Evolutionary conservation across 1,140 invertebrate genomes (phyloP).

Genomic region (Melanaphis sacchari): DNA sequence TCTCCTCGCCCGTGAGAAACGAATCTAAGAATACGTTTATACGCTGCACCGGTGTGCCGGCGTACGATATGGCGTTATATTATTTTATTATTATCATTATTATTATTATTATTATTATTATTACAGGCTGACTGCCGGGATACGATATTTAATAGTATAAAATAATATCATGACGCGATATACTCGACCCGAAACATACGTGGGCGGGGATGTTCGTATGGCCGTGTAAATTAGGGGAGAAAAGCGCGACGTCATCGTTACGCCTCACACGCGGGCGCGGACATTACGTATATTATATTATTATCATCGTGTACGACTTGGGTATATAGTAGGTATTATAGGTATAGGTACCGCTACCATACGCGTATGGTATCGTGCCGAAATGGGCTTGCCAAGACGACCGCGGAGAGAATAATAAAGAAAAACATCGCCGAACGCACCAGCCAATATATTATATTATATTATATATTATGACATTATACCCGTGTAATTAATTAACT

Average conservation of each 20-base stretch:
- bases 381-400: neutral
- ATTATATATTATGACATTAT: no score
- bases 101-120: no score
- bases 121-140: neutral
- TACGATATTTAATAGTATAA: no score
- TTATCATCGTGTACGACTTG: neutral
- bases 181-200: neutral
- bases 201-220: neutral
- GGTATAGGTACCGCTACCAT: neutral
- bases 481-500: slow-evolving; percentile 29
- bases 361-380: rapidly evolving
- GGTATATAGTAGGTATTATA: no score
- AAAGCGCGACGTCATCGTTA: slow-evolving; percentile 44
- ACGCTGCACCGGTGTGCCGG: neutral
- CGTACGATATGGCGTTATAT: no score
- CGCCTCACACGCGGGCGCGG: neutral
- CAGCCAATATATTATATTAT: no score
- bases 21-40: neutral
- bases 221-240: neutral
- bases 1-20: neutral
- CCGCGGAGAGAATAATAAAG: neutral
- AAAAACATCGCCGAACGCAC: neutral
- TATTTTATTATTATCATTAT: neutral
- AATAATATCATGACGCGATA: slow-evolving; percentile 19
- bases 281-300: neutral